phyloP scores from a whole-genome alignment of 2,113 vertebrate genomes.

The Porphyrio hochstetteri region DNA sequence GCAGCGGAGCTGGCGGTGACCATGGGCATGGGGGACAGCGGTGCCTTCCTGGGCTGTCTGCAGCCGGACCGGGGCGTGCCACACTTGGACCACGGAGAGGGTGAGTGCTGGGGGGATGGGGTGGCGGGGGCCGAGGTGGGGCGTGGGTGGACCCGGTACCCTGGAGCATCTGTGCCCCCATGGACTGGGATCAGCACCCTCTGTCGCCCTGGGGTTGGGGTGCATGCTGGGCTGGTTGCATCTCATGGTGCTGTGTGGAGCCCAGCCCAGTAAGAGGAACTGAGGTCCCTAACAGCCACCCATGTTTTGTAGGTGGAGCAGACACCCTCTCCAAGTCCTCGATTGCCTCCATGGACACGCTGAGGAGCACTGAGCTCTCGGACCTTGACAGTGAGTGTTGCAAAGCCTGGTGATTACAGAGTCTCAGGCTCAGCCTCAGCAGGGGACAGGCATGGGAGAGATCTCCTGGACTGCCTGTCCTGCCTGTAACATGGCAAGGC shows the following conservation, averaged over 20 bases:
- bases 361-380: conserved; percentile 77
- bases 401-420: no score
- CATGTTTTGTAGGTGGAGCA: background rate
- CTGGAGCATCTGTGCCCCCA: background rate
- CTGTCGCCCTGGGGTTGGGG: background rate
- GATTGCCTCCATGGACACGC: conserved; percentile 77
- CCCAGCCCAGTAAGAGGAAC: background rate
- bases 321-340: conserved; percentile 37
- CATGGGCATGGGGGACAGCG: fast-evolving
- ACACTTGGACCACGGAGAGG: background rate
- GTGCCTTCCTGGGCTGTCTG: fast-evolving
- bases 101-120: background rate
- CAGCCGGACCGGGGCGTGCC: fast-evolving
- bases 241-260: background rate
- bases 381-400: conserved; percentile 78
- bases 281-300: fast-evolving
- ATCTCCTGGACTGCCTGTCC: no score
- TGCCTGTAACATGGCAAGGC: no score
- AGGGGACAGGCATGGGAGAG: no score
- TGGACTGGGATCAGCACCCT: no score
- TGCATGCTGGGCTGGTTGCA: fast-evolving
- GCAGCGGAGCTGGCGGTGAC: background rate
- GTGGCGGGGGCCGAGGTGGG: background rate
- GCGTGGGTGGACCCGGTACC: fast-evolving
- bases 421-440: no score